phyloP scores from a whole-genome alignment of 2,797 vertebrate species.

The Ctenopoma kingsleyae region DNA sequence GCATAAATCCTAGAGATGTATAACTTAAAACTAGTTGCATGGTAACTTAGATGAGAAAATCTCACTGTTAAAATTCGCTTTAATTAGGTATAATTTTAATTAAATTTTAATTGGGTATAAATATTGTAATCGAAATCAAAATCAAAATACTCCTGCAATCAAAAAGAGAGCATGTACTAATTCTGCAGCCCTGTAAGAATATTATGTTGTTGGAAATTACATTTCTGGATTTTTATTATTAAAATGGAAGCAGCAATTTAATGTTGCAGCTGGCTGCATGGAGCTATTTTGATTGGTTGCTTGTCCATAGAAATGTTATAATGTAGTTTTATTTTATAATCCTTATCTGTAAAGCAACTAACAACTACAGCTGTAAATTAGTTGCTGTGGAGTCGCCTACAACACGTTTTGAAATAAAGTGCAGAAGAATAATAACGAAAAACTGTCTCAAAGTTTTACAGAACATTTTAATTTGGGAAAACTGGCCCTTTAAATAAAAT shows the following conservation, averaged over 20 bases:
- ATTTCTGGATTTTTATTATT: not conserved
- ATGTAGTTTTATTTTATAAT: not conserved
- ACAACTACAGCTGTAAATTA: not conserved
- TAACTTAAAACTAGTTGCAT: not conserved
- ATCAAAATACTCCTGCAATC: not conserved
- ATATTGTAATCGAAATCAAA: not conserved
- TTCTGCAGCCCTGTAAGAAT: not conserved
- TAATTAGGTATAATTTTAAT: not conserved
- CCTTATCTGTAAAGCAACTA: not conserved
- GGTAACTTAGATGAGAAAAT: not conserved
- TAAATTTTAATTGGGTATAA: not conserved
- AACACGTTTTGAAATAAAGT: not conserved
- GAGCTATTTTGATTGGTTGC: not conserved
- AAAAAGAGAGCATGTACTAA: not conserved
- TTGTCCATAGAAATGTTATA: not conserved
- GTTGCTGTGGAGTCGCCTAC: not conserved
- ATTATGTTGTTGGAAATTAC: too few species aligned
- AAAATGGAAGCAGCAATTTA: too few species aligned
- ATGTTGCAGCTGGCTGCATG: too few species aligned
- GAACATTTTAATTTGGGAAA: constrained; percentile 3
- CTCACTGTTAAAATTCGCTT: not conserved
- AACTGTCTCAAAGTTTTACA: not conserved
- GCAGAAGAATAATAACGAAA: not conserved
- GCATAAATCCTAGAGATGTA: not conserved
- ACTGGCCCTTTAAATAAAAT: constrained; percentile 13